Base-by-base conservation (phyloP, 1,140 invertebrate genomes). In the Riptortus pedestris region DNA sequence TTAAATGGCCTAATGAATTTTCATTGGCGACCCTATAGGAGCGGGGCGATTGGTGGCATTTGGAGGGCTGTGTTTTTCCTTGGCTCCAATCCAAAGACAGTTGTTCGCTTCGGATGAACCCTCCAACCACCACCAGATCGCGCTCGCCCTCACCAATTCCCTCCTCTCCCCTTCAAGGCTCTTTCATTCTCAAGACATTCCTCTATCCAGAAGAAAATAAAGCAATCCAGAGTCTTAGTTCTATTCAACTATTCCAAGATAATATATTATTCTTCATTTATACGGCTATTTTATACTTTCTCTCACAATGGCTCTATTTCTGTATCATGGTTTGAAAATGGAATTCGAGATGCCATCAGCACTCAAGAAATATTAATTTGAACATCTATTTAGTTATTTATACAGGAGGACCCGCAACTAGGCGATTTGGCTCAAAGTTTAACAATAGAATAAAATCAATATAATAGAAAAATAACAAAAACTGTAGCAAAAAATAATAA, bases 1-100 rank as follows among this genome's bases (percentile, higher is more conserved):
- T n/a, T n/a, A n/a, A n/a, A n/a, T n/a, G 45, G 45, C 45, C 9
- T 47, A 47, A 47, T 47, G 45, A 47, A 47, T 47, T 47, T 47
- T 47, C 45, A 47, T 47, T 47, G 45, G 45, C 45, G 18, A 18
- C 18, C n/a, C 45, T 22, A 47, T 4, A n/a, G 4, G 3, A 4
- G 9, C n/a, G 33, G 16, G 3, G 4, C 1, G 45, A 4, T 47
- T 20, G 22, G 45, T 47, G 45, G 22, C 22, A 20, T n/a, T n/a
- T 47, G 2, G 45, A 47, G 45, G n/a, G n/a, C 11, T 14, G 7
- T 47, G 45, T 11, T 18, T 18, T 47, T 12, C 12, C 45, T 47
- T 47, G 45, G 45, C 2, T 4, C 45, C 9, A 4, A 2, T 47
- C 45, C 45, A 47, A 47, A 18, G 9, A 47, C 45, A 47, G 45